Evolutionary conservation across 2,113 vertebrate genomes (phyloP), one percentile per base, ranked within the genome.

Genomic region (Cinclus mexicanus): DNA sequence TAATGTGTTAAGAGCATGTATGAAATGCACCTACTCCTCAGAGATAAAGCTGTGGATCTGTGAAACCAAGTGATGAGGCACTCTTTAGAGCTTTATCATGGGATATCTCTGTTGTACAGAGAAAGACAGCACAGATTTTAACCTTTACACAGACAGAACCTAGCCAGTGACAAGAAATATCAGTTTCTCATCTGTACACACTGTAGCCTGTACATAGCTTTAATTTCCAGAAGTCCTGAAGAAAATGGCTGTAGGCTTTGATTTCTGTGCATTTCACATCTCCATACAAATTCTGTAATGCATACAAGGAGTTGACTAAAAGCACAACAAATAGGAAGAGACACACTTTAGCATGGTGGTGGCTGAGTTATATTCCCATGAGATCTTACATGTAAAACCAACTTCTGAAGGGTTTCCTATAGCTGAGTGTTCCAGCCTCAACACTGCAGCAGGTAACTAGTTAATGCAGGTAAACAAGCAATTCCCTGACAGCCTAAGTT

Each of bases 301-400:
- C 11, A 23, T 23, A 17, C 2, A 6, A 4, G 22, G 26, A 47
- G 17, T 0, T 52, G 21, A 9, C 14, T 39, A 29, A 56, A 88
- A 80, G 12, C 6, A 12, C 22, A 65, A 18, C 25, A 72, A 49
- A 20, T 3, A 83, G 10, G 10, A 90, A 71, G 11, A 11, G 23
- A 75, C 20, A 20, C 35, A 33, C 19, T 65, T 76, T 10, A 83
- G 14, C 9, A 6, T 8, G 11, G 5, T 46, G 31, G 17, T 52
- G 15, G 25, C 22, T 74, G n/a, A 61, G 44, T 63, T 57, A 33
- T 33, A 56, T 35, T 64, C 7, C 6, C 25, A 13, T 20, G 53
- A 77, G 11, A 14, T 44, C 2, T 65, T 53, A 39, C 0, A 0
- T 18, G 19, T 83, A 69, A 35, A 57, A 37, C 12, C 10, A 63